Conservation (phyloP, 1,140 invertebrate genomes). For the Lordiphosa clarofinis region DNA sequence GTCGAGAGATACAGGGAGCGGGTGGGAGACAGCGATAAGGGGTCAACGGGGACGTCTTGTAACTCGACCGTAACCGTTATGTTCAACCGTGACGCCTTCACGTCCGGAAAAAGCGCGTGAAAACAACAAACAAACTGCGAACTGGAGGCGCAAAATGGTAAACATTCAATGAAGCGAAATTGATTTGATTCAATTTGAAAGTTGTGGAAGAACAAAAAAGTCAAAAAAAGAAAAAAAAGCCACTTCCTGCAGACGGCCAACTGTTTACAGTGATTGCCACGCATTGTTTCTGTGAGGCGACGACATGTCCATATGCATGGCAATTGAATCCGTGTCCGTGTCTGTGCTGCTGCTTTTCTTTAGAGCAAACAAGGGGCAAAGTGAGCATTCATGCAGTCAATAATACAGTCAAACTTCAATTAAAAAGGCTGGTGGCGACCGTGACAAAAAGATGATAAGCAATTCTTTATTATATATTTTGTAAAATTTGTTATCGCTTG, state of each 20-base stretch:
- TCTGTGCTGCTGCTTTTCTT: no score
- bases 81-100: constrained; percentile 28
- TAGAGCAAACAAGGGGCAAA: no score
- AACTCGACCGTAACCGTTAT: constrained; percentile 4
- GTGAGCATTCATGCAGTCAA: no score
- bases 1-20: not conserved
- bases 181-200: constrained; percentile 71
- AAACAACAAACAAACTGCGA: constrained; percentile 9
- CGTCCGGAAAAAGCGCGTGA: constrained; percentile 42
- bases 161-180: constrained; percentile 71
- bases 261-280: constrained; percentile 33
- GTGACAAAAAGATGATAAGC: no score
- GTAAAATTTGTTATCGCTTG: no score
- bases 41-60: not conserved
- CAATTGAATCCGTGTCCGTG: no score
- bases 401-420: no score
- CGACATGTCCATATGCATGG: no score
- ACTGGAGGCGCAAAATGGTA: constrained; percentile 42
- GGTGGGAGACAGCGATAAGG: not conserved
- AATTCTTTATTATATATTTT: no score
- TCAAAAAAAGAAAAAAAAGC: constrained; percentile 1
- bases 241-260: constrained; percentile 4
- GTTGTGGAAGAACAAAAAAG: constrained; percentile 23
- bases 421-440: no score
- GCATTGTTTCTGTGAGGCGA: constrained; percentile 20